These are phyloP conservation scores for Lapara coniferarum DNA, from an alignment of 2,888 invertebrate species.

Conservation along the genomic window DNA sequence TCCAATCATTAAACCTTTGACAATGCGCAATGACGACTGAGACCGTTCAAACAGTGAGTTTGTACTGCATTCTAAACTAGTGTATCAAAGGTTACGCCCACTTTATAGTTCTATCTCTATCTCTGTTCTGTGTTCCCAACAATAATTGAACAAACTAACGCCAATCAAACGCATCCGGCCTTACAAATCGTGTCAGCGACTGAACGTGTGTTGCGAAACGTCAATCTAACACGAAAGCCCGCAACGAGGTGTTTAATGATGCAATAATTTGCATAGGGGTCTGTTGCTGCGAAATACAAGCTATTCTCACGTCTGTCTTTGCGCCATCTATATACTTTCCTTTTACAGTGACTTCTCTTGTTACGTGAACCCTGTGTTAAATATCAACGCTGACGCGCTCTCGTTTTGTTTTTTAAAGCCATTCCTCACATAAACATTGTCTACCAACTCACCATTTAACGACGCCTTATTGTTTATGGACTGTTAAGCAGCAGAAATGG, in stretches of 20 bases:
- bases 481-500: slow-evolving; percentile 55
- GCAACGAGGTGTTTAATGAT: slow-evolving; percentile 80
- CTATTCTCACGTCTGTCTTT: slow-evolving; percentile 79
- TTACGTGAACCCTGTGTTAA: slow-evolving; percentile 59
- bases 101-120: too few species aligned
- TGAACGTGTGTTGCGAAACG: slow-evolving; percentile 50
- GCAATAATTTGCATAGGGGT: slow-evolving; percentile 80
- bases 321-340: slow-evolving; percentile 54
- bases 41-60: too few species aligned
- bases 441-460: slow-evolving; percentile 63
- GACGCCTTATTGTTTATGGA: slow-evolving; percentile 53
- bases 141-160: slow-evolving; percentile 69
- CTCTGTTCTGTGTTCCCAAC: too few species aligned
- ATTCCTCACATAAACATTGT: slow-evolving; percentile 44
- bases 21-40: too few species aligned
- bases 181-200: slow-evolving; percentile 54
- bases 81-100: too few species aligned
- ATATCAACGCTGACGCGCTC: slow-evolving; percentile 42
- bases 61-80: too few species aligned
- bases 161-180: slow-evolving; percentile 76
- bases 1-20: too few species aligned
- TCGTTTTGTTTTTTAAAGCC: slow-evolving; percentile 38
- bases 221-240: slow-evolving; percentile 73
- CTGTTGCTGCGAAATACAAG: slow-evolving; percentile 60
- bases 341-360: slow-evolving; percentile 65